Percentiles rank a stretch among this genome's conserved stretches.
phyloP scores from a whole-genome alignment of 2,888 invertebrate species.

The Xiphydria camelus region DNA sequence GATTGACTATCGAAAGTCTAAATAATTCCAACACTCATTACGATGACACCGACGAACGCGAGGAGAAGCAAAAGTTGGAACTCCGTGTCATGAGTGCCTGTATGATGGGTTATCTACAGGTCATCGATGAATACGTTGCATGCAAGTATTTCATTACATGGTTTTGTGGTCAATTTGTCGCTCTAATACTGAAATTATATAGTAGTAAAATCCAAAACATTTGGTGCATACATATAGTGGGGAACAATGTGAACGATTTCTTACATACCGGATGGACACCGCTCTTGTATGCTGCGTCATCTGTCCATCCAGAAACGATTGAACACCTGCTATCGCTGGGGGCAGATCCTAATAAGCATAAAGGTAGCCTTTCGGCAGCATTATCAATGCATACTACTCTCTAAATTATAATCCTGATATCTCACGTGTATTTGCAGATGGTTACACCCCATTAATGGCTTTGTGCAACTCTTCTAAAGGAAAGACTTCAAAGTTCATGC shows the following conservation, averaged over 20 bases:
- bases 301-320: slow-evolving; percentile 62
- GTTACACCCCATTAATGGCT: slow-evolving; percentile 67
- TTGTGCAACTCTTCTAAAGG: slow-evolving; percentile 62
- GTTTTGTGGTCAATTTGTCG: background rate
- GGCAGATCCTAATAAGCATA: slow-evolving; percentile 63
- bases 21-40: no score
- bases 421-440: slow-evolving; percentile 58
- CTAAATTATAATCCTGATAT: background rate
- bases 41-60: no score
- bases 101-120: slow-evolving; percentile 30
- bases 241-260: slow-evolving; percentile 51
- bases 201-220: background rate
- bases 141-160: slow-evolving; percentile 27
- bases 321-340: slow-evolving; percentile 61
- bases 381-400: slow-evolving; percentile 1
- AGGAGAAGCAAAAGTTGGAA: slow-evolving; percentile 26
- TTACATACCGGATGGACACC: slow-evolving; percentile 66
- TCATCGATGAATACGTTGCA: slow-evolving; percentile 36
- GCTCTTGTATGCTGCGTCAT: slow-evolving; percentile 65
- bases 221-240: slow-evolving; percentile 19
- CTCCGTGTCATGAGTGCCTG: slow-evolving; percentile 39
- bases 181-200: background rate
- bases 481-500: slow-evolving; percentile 54
- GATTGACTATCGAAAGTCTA: no score
- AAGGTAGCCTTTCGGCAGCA: slow-evolving; percentile 31